A percentile compares a stretch with the other conserved stretches of the same genome.
Evolutionary conservation across 1,140 invertebrate genomes (phyloP).

Genomic region (Trichoplusia ni): DNA sequence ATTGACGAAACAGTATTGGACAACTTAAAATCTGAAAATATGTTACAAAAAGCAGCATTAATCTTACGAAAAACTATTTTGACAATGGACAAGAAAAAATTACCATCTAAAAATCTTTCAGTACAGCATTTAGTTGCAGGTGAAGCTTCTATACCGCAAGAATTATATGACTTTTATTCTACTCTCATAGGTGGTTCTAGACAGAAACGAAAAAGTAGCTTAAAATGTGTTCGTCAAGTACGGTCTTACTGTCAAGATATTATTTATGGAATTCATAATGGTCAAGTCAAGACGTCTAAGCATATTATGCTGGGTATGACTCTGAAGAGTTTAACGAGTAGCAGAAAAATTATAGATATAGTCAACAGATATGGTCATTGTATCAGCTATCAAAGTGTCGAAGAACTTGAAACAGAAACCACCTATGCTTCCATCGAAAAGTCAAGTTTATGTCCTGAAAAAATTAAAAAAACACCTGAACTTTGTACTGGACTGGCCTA

Average conservation of each 20-base stretch:
- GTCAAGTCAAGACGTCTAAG: constrained; percentile 48
- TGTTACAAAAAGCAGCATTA: constrained; percentile 34
- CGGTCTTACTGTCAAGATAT: constrained; percentile 32
- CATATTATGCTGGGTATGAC: constrained; percentile 54
- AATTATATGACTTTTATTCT: background rate
- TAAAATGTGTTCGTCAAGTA: background rate
- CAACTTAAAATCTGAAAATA: constrained; percentile 19
- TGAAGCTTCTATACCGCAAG: background rate
- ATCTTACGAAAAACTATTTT: constrained; percentile 22
- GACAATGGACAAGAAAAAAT: background rate
- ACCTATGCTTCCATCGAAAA: constrained; percentile 37
- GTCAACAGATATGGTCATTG: constrained; percentile 58
- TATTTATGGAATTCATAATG: constrained; percentile 43
- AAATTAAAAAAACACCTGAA: background rate
- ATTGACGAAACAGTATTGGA: constrained; percentile 5
- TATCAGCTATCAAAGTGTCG: constrained; percentile 47
- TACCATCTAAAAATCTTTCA: background rate
- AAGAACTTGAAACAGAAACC: constrained; percentile 60
- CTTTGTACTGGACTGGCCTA: constrained; percentile 50
- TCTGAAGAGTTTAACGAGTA: constrained; percentile 59
- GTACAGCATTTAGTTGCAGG: background rate
- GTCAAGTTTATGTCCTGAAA: background rate
- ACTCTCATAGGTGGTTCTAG: background rate
- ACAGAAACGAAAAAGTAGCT: background rate
- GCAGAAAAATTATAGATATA: constrained; percentile 48